These are phyloP conservation scores for Pyrocoelia pectoralis DNA, from an alignment of 2,888 invertebrate genomes.

Conservation along the genomic window DNA sequence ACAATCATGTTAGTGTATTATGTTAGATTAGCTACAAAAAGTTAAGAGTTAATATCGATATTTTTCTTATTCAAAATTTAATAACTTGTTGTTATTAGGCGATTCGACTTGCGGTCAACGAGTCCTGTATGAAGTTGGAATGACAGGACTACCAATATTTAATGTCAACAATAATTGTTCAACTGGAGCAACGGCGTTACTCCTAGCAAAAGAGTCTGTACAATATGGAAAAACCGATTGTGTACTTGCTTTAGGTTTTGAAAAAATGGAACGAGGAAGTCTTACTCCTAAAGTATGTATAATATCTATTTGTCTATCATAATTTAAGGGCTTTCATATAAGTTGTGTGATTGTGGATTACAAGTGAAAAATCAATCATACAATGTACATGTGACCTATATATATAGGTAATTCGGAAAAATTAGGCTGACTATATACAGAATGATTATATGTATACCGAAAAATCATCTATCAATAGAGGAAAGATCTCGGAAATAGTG, in stretches of 20 bases:
- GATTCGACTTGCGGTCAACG: slow-evolving; percentile 97
- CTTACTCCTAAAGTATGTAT: slow-evolving; percentile 71
- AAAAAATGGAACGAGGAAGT: slow-evolving; percentile 97
- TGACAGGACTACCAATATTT: slow-evolving; percentile 96
- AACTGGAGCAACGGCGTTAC: slow-evolving; percentile 92
- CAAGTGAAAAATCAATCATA: too few relatives aligned
- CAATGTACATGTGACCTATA: too few relatives aligned
- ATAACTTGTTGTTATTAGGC: slow-evolving; percentile 59
- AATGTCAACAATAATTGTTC: slow-evolving; percentile 99
- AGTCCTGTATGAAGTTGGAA: slow-evolving; percentile 91
- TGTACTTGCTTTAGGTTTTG: slow-evolving; percentile 93
- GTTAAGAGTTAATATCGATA: too few relatives aligned
- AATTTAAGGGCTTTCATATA: too few relatives aligned
- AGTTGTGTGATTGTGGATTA: too few relatives aligned
- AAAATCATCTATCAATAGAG: too few relatives aligned
- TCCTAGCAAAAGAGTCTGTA: slow-evolving; percentile 91
- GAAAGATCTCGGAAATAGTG: too few relatives aligned
- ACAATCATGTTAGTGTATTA: too few relatives aligned
- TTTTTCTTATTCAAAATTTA: slow-evolving; percentile 13
- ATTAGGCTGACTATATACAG: too few relatives aligned
- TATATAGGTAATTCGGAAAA: too few relatives aligned
- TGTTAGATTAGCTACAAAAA: too few relatives aligned
- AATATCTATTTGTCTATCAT: neutral
- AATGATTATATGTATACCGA: too few relatives aligned
- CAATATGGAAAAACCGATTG: slow-evolving; percentile 88